These are phyloP conservation scores for Numida meleagris DNA, from an alignment of 2,113 vertebrate species.

Conservation along the genomic window DNA sequence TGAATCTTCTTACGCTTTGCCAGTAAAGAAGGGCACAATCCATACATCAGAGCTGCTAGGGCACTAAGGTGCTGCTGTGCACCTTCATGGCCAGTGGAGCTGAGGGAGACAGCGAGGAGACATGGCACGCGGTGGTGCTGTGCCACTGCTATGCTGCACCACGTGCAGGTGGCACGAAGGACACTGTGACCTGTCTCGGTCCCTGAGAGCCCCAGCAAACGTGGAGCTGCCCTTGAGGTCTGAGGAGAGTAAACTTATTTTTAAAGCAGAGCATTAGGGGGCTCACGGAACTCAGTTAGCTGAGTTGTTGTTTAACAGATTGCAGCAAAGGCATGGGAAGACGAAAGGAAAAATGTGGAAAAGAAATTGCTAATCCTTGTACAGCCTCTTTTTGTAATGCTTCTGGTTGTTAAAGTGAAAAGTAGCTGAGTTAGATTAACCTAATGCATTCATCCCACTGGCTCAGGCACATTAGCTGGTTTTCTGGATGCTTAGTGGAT, in stretches of 20 bases:
- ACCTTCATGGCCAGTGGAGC: background rate
- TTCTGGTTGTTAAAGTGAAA: slow-evolving; percentile 38
- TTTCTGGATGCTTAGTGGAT: slow-evolving; percentile 48
- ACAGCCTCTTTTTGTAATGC: background rate
- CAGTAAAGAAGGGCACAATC: background rate
- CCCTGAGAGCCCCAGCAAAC: background rate
- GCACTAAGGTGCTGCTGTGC: background rate
- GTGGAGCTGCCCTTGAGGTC: background rate
- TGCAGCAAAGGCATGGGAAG: background rate
- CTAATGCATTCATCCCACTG: slow-evolving; percentile 22
- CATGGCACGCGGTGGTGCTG: rapidly evolving
- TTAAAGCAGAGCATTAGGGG: background rate
- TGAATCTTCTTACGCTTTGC: background rate
- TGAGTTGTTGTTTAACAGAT: background rate
- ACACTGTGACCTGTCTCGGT: background rate
- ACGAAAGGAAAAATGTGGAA: slow-evolving; percentile 10
- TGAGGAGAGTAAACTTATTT: background rate
- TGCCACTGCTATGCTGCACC: rapidly evolving
- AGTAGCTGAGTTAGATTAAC: slow-evolving; percentile 55
- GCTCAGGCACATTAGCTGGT: slow-evolving; percentile 36
- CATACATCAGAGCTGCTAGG: background rate
- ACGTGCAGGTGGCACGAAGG: background rate
- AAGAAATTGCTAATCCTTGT: slow-evolving; percentile 32
- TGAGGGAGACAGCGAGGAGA: background rate
- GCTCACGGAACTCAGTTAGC: background rate